Conservation (phyloP, 2,113 vertebrate genomes). For the Saimiri boliviensis region DNA sequence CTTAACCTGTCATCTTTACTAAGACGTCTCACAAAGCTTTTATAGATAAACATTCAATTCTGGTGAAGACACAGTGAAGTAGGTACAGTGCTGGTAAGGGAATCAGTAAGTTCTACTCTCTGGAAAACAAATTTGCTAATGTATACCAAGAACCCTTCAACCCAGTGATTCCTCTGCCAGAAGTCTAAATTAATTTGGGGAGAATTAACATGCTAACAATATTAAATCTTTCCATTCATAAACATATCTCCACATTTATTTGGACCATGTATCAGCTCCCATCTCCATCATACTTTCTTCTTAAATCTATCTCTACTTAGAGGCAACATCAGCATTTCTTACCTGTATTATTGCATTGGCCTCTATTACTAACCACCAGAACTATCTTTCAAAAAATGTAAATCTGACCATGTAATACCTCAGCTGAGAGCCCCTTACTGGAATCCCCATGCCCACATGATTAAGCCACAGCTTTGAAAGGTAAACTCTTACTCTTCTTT, state of each 20-base stretch:
- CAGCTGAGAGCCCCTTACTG: background rate
- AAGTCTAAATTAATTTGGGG: conserved; percentile 28
- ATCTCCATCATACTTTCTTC: conserved; percentile 16
- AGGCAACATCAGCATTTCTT: conserved; percentile 13
- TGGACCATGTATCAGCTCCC: background rate
- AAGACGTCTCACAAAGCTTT: conserved; percentile 19
- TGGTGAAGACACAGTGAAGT: background rate
- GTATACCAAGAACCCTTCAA: conserved; percentile 32
- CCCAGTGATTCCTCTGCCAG: background rate
- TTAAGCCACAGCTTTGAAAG: background rate
- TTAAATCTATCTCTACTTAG: background rate
- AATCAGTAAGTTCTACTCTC: conserved; percentile 27
- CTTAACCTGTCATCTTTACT: background rate
- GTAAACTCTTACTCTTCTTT: conserved; percentile 27
- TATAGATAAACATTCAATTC: conserved; percentile 11
- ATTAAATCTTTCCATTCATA: background rate
- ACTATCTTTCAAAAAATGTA: conserved; percentile 13
- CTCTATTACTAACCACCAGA: conserved; percentile 23
- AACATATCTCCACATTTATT: conserved; percentile 24
- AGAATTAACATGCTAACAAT: background rate
- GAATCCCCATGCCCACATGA: background rate
- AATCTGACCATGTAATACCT: background rate
- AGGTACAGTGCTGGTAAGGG: background rate
- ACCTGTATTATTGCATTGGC: background rate
- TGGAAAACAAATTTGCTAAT: conserved; percentile 35